Evolutionary conservation across 1,140 invertebrate species (phyloP), one percentile per base, ranked within the genome.

Genomic region (Vollenhovia emeryi): DNA sequence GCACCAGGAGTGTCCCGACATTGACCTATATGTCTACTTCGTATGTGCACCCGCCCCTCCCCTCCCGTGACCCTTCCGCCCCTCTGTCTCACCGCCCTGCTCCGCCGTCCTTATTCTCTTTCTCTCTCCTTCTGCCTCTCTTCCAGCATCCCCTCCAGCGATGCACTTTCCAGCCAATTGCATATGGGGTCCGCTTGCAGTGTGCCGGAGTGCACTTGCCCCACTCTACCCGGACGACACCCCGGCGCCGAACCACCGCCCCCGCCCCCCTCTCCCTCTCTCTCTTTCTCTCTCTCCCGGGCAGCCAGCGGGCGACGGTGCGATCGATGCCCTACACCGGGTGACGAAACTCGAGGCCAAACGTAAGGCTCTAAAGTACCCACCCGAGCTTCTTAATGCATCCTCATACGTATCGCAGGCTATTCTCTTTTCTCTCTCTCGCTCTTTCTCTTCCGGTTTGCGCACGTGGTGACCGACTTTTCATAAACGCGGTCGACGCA

Each of bases 11-110:
- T 89, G 87, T 91, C 91, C 89, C 85, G 91, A 91, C 91, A 92
- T 92, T 92, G 91, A 91, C 91, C 91, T 83, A 91, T 92, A 92
- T 92, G 89, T 90, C 89, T 88, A 86, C 89, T 86, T 87, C 84
- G 86, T 88, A 69, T 88, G 73, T 90, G 75, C 86, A 85, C 76
- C 78, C 76, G 79, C 80, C 80, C 68, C 60, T 69, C 84, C 73
- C 74, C 85, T 84, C 60, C 73, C 48, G 73, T 73, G 43, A 86
- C 74, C 86, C 85, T 80, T 78, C 78, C 60, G 11, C 55, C 68
- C 75, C 62, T 59, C 82, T 59, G 24, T 64, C 73, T 69, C 59
- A 7, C 69, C 33, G 52, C 62, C 62, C 40, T 52, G 76, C 59
- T 71, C 75, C 48, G 7, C 69, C 68, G 68, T 52, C 52, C 55